Base-by-base conservation (phyloP, 2,113 vertebrate genomes). In the Cariama cristata region DNA sequence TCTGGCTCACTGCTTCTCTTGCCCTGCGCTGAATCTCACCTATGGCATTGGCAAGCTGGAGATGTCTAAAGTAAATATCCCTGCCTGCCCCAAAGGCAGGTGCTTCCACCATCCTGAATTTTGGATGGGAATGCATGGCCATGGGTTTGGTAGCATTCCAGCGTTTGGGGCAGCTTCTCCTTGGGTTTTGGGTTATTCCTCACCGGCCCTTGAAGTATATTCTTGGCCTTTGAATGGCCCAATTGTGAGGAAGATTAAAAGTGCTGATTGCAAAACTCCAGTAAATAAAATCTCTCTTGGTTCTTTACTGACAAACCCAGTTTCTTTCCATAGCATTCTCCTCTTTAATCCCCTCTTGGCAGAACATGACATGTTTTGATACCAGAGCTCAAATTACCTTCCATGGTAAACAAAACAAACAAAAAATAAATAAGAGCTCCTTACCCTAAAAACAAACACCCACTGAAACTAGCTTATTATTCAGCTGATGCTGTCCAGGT, bases 291-390 rank as follows among this genome's bases (percentile, higher is more conserved):
- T 89, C 95, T 88, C 76, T 74, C 88, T 5, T 59, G 83, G 85
- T 38, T 75, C 93, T 96, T 97, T 79, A 52, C 96, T 94, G 97
- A 95, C 95, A 94, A 98, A 93, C 97, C 97, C 95, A 91, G 92
- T 96, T 98, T 97, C 97, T 98, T 89, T 89, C 95, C 96, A 88
- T 87, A 96, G 96, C 89, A 64, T 96, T 98, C 96, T 96, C 87
- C 93, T 75, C 96, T 87, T 68, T 98, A 98, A 98, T 98, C 98
- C 97, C 86, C 89, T 98, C 90, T 93, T 98, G 98, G 98, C 98
- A 98, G 98, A 97, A 98, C 98, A 97, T 47, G 47, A 91, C 86
- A 67, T 97, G 96, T 97, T 97, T 97, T 97, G 88, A 95, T 93
- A 93, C 49, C 63, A 76, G 84, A 93, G 97, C 97, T 98, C 98